These are phyloP conservation scores for Plodia interpunctella DNA, from an alignment of 1,140 invertebrate species.

Conservation along the genomic window DNA sequence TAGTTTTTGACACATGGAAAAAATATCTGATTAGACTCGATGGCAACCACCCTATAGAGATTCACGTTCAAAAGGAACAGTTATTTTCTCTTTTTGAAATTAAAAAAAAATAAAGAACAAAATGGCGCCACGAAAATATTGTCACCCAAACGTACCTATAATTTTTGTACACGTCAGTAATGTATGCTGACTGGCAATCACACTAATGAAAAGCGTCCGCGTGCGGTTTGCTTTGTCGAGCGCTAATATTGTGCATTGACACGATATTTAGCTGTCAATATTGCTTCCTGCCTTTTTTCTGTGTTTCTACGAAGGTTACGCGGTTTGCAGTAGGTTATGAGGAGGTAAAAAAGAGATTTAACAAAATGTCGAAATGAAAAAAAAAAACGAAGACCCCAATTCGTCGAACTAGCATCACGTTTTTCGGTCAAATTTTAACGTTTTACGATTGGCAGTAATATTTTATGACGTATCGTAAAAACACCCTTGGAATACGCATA, in stretches of 20 bases:
- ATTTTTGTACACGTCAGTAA: slow-evolving; percentile 12
- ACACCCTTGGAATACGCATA: slow-evolving; percentile 11
- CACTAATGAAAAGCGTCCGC: slow-evolving; percentile 41
- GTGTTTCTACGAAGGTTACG: no score
- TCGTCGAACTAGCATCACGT: slow-evolving; percentile 14
- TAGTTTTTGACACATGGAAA: no score
- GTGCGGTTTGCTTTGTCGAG: slow-evolving; percentile 42
- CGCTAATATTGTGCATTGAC: slow-evolving; percentile 28
- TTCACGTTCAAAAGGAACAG: no score
- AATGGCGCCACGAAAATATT: neutral
- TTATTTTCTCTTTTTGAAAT: no score
- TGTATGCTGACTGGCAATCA: slow-evolving; percentile 43
- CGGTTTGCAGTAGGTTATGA: no score
- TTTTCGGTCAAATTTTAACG: slow-evolving; percentile 20
- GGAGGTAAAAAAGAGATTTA: no score
- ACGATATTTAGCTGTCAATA: slow-evolving; percentile 11
- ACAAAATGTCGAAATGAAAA: neutral
- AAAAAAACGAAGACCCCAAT: slow-evolving; percentile 18
- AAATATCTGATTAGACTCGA: no score
- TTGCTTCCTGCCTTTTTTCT: slow-evolving; percentile 4
- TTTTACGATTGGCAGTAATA: slow-evolving; percentile 21
- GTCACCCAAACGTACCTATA: neutral
- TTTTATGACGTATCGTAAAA: slow-evolving; percentile 19
- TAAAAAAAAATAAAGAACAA: no score
- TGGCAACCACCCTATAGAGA: no score